Evolutionary conservation across 1,140 invertebrate species (phyloP), one percentile per base, ranked within the genome.

Genomic region (Temnothorax curvispinosus): DNA sequence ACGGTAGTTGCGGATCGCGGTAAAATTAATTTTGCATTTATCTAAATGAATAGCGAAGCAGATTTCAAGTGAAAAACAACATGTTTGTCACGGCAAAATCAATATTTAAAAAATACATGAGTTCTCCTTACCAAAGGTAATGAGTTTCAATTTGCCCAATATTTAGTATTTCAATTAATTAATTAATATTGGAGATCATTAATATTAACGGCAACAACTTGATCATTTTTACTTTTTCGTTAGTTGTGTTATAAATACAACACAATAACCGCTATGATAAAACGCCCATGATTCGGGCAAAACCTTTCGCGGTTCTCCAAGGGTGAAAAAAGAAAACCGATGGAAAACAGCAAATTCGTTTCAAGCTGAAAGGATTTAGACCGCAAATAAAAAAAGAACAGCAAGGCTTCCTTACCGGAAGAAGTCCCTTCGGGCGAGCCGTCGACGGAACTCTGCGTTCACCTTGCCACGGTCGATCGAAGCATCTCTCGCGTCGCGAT

Each of bases 91-190:
- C 5, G 15, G 32, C 15, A 50, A 50, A 67, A 80, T 52, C 62
- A 21, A 80, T 80, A 80, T 67, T 67, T 67, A 27, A 80, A 67
- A 80, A 80, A 67, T 80, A 80, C 76, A n/a, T 9, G 13, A 67
- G 13, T 27, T 52, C 13, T 52, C 32, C 60, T 58, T 50, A 35
- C 27, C 18, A 38, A 32, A 38, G 18, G 35, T 13, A 41, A 38
- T 35, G 52, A 38, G 13, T 75, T 44, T 60, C 21, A 47, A 44
- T 77, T 44, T 60, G 41, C 15, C 38, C 74, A 32, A 41, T 3
- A 41, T 67, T 67, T 27, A 52, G 13, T 18, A 27, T 13, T 58
- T 50, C 44, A 44, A 58, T n/a, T 21, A 54, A 54, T 21, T 38
- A 65, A 38, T 58, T 72, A 18, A 27, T 27, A n/a, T 60, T 44